phyloP scores from a whole-genome alignment of 2,113 vertebrate genomes.

The Loxodonta africana region DNA sequence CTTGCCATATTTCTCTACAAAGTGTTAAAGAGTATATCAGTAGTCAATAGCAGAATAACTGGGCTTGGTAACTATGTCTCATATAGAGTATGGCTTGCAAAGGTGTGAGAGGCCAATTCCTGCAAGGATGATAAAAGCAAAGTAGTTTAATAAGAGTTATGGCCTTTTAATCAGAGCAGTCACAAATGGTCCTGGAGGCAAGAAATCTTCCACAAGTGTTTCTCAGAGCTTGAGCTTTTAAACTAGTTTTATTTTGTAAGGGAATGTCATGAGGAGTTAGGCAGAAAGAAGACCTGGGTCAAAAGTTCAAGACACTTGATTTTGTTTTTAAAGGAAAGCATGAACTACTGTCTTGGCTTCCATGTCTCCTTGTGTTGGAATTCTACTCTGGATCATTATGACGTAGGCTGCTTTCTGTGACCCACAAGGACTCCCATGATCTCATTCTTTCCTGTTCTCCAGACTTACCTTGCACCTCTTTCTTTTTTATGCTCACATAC shows the following conservation, averaged over 20 bases:
- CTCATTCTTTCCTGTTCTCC: background rate
- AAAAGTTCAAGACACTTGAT: background rate
- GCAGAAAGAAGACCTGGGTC: background rate
- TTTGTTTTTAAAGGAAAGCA: background rate
- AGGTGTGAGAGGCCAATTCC: background rate
- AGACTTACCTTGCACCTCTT: background rate
- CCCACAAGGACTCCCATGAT: background rate
- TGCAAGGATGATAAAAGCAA: background rate
- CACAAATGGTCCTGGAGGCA: background rate
- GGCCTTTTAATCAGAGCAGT: background rate
- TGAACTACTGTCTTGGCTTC: background rate
- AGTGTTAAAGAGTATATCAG: background rate
- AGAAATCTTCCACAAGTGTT: background rate
- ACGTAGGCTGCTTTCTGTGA: background rate
- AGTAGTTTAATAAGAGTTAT: background rate
- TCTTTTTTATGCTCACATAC: background rate
- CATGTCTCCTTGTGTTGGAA: background rate
- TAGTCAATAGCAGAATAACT: conserved; percentile 7
- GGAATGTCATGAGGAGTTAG: background rate
- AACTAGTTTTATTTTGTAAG: conserved; percentile 3
- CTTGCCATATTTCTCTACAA: background rate
- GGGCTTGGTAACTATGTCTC: background rate
- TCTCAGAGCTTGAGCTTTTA: conserved; percentile 1
- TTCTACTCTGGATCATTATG: background rate
- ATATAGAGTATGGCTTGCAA: background rate